Conservation (phyloP, 2,888 invertebrate species). For the Alcis repandata region DNA sequence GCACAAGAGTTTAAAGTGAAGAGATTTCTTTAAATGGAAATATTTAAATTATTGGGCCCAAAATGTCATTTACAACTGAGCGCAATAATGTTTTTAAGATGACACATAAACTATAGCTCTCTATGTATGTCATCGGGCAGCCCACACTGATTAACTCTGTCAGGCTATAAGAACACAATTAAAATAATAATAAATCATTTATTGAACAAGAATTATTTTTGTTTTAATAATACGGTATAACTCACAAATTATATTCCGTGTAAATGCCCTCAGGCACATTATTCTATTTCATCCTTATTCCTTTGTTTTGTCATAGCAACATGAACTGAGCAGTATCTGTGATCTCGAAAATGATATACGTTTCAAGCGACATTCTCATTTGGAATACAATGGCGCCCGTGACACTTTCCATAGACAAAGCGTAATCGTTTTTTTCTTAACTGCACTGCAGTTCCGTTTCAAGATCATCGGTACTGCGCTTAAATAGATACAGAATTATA, state of each 20-base stretch:
- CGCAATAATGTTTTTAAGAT: no score
- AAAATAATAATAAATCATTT: no score
- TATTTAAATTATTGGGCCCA: no score
- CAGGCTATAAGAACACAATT: no score
- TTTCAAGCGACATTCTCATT: slow-evolving; percentile 39
- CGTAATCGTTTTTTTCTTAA: slow-evolving; percentile 40
- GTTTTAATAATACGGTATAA: no score
- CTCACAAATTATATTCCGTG: not conserved
- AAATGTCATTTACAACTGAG: no score
- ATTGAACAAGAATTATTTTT: no score
- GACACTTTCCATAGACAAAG: slow-evolving; percentile 42
- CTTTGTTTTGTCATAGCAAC: slow-evolving; percentile 16
- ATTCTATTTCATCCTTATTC: not conserved
- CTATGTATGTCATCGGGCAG: no score
- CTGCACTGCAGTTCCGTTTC: slow-evolving; percentile 25
- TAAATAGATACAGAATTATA: not conserved
- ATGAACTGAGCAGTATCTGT: slow-evolving; percentile 12
- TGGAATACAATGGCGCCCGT: slow-evolving; percentile 40
- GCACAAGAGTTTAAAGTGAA: not conserved
- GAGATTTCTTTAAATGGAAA: no score
- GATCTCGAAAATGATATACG: slow-evolving; percentile 36
- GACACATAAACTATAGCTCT: no score
- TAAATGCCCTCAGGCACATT: not conserved
- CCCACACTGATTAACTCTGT: no score
- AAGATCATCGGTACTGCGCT: slow-evolving; percentile 20